Conservation (phyloP, 1,140 invertebrate species). For the Trachelipus rathkii region DNA sequence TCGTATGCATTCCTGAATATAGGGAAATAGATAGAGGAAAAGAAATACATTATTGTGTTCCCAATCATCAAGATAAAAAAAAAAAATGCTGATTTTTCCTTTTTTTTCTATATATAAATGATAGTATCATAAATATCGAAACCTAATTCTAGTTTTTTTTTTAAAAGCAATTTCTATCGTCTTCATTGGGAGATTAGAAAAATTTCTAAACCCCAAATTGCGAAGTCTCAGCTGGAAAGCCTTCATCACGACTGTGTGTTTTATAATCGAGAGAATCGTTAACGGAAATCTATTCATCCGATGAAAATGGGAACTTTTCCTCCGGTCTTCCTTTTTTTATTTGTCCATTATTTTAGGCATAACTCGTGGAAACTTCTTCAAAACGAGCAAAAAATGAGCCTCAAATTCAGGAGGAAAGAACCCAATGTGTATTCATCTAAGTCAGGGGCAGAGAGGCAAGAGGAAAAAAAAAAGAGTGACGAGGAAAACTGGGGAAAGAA, state of each 20-base stretch:
- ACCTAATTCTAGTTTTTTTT: neutral
- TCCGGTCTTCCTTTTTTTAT: neutral
- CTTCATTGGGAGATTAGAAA: neutral
- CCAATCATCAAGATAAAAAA: too few species aligned
- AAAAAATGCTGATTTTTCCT: too few species aligned
- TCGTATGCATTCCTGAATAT: too few species aligned
- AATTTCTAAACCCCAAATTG: neutral
- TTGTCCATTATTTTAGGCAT: constrained; percentile 3
- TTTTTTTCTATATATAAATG: too few species aligned
- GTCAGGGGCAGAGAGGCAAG: neutral
- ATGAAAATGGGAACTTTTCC: neutral
- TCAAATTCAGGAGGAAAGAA: neutral
- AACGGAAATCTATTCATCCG: constrained; percentile 3
- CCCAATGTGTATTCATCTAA: neutral
- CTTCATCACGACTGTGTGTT: neutral
- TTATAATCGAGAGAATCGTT: constrained; percentile 3
- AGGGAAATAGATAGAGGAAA: too few species aligned
- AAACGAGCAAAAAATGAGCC: neutral
- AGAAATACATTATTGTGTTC: too few species aligned
- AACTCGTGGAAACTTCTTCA: neutral
- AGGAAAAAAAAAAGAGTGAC: neutral
- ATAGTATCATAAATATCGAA: neutral
- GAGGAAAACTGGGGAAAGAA: neutral
- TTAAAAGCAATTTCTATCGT: neutral
- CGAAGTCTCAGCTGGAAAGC: neutral